Conservation (phyloP, 2,113 vertebrate genomes). For the Carlito syrichta region DNA sequence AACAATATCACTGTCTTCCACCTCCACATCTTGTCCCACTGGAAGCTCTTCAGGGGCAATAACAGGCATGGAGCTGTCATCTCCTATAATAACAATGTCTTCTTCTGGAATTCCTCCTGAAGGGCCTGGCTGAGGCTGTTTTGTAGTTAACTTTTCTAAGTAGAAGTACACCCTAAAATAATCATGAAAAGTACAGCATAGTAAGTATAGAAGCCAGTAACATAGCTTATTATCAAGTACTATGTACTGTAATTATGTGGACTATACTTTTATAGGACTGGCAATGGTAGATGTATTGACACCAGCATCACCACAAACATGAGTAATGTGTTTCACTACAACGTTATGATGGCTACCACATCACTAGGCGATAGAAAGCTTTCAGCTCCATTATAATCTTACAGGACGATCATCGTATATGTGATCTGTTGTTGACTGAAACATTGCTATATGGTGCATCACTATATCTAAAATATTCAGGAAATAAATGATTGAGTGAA, state of each 20-base stretch:
- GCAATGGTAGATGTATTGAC: neutral
- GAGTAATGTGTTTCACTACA: neutral
- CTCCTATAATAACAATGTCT: neutral
- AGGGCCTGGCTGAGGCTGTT: neutral
- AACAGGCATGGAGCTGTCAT: neutral
- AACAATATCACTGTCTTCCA: neutral
- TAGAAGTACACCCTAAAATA: neutral
- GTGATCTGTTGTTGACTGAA: neutral
- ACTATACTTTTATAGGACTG: neutral
- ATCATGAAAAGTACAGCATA: neutral
- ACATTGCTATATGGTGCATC: neutral
- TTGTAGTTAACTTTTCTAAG: neutral
- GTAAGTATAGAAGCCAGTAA: neutral
- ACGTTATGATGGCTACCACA: neutral
- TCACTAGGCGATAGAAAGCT: neutral
- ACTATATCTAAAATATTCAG: neutral
- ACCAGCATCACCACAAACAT: neutral
- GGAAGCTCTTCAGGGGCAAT: neutral
- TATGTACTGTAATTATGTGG: neutral
- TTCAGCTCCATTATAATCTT: neutral
- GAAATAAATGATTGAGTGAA: too few species aligned
- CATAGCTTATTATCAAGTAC: neutral
- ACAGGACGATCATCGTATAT: neutral
- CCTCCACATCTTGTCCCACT: neutral
- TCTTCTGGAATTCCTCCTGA: neutral